Base-by-base conservation (phyloP, 2,113 vertebrate species). In the Ochotona princeps region DNA sequence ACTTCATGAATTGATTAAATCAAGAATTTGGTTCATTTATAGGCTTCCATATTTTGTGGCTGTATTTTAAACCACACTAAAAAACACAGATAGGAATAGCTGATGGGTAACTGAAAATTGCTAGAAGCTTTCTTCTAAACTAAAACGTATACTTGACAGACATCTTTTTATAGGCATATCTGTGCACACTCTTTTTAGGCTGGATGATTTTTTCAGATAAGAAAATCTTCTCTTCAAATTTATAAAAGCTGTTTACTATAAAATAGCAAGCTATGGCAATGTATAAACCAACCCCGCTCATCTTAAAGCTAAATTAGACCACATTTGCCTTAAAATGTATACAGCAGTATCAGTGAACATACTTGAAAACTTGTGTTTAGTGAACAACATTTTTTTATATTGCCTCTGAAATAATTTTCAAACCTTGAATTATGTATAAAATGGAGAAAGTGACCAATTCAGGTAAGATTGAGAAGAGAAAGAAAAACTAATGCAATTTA, bases 141-240 rank as follows among this genome's bases (percentile, higher is more conserved):
- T 91, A 95, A 96, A 97, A 87, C 25, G 1, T 94, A n/a, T 76
- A 96, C 92, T 96, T 96, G 97, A 96, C 94, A 97, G 97, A 91
- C 84, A 78, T 95, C 90, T 95, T 96, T 96, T 93, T 86, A 96
- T 98, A 93, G 96, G 83, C 60, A 63, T 96, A 82, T 96, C 95
- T 97, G 21, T 86, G 80, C 70, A 82, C 80, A 87, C 87, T 97
- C 90, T 92, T 96, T 91, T 96, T 81, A 96, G 94, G 60, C 87
- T 92, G 83, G 63, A 72, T 60, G 65, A 20, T 49, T 87, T 95
- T 93, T 95, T 51, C 8, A 73, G 76, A 15, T 91, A 91, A 93
- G 18, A 80, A 95, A 93, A 91, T 66, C 87, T 95, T 94, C 92
- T 25, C 95, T 95, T 87, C 87, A 90, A 88, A 79, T 79, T 0